Conservation (phyloP, 1,140 invertebrate genomes). For the Chelonus insularis region DNA sequence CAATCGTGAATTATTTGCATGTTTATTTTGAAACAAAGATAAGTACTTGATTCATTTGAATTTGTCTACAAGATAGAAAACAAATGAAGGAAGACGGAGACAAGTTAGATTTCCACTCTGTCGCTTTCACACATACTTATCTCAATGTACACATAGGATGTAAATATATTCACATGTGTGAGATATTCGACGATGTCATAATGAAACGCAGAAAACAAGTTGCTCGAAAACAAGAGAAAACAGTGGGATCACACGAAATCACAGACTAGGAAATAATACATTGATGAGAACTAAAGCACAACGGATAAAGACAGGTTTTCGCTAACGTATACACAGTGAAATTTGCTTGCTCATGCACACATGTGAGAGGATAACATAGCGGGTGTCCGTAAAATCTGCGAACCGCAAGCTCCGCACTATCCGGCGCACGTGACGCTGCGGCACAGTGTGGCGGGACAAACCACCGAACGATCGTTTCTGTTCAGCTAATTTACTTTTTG, state of each 20-base stretch:
- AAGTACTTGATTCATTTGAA: too few species aligned
- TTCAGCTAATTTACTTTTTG: conserved; percentile 59
- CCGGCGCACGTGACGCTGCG: conserved; percentile 52
- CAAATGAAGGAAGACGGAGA: too few species aligned
- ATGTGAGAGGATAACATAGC: conserved; percentile 47
- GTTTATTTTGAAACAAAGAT: too few species aligned
- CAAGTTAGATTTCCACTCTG: too few species aligned
- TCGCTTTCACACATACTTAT: too few species aligned
- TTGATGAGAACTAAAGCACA: background rate
- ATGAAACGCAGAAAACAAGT: background rate
- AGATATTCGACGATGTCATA: background rate
- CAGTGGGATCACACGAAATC: background rate
- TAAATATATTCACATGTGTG: too few species aligned
- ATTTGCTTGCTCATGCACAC: conserved; percentile 16
- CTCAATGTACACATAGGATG: too few species aligned
- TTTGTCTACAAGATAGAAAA: too few species aligned
- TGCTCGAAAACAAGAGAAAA: background rate
- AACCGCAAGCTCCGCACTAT: conserved; percentile 51
- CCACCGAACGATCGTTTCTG: conserved; percentile 55
- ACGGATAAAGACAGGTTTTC: conserved; percentile 7
- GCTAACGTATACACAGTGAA: conserved; percentile 2
- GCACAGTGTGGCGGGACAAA: conserved; percentile 51
- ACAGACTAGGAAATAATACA: background rate
- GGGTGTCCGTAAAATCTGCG: conserved; percentile 51
- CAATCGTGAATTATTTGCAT: too few species aligned